Percentiles rank a stretch among this genome's conserved stretches.
Conservation (phyloP, 23 tunicate species). For the Phallusia fumigata region DNA sequence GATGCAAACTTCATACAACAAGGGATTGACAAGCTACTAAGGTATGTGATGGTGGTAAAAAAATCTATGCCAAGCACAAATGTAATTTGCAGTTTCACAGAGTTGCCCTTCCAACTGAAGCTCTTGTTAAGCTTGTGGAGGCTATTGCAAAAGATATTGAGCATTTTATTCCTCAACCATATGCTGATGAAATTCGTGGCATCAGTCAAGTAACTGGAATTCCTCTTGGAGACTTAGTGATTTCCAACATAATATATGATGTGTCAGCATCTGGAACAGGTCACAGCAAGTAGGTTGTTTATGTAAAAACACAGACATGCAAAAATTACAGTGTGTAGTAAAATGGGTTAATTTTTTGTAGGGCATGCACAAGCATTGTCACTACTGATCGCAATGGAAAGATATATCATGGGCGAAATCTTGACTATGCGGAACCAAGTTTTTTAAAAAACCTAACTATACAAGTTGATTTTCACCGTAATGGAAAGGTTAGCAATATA, state of each 20-base stretch:
- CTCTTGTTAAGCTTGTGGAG: constrained; percentile 21
- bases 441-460: constrained; percentile 43
- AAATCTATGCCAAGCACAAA: too few species aligned
- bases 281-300: neutral
- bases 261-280: constrained; percentile 32
- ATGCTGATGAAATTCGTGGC: constrained; percentile 83
- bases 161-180: constrained; percentile 52
- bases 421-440: constrained; percentile 65
- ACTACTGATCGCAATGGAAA: constrained; percentile 44
- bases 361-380: constrained; percentile 88
- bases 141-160: constrained; percentile 31
- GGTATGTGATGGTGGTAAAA: neutral
- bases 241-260: constrained; percentile 73
- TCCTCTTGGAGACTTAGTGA: constrained; percentile 48
- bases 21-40: constrained; percentile 13
- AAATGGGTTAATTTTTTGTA: neutral
- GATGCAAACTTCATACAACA: constrained; percentile 29
- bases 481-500: constrained; percentile 46
- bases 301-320: neutral
- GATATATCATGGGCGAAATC: constrained; percentile 70
- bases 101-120: constrained; percentile 22
- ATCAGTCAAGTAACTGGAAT: constrained; percentile 39
- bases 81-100: constrained; percentile 3
- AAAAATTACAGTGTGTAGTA: neutral
- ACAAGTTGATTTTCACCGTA: constrained; percentile 62